Evolutionary conservation across 23 tunicate species (phyloP).

Genomic region (Halocynthia roretzi): DNA sequence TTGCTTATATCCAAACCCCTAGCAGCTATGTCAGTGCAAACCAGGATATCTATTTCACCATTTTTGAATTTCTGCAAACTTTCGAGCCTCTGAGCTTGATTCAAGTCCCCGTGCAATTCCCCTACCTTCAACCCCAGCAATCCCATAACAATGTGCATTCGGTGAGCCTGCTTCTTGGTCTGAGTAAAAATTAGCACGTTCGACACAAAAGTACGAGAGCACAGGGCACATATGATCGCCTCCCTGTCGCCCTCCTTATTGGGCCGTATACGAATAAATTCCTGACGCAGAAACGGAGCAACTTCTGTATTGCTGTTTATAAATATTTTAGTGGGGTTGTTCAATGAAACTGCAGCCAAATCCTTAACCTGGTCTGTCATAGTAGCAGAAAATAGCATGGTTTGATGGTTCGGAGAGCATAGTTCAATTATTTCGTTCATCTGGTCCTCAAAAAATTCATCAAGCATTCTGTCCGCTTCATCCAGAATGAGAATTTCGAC

Average conservation of each 20-base stretch:
- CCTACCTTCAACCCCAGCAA: conserved; percentile 79
- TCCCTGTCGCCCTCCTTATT: conserved; percentile 93
- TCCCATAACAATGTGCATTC: conserved; percentile 93
- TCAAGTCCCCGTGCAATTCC: conserved; percentile 80
- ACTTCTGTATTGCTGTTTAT: conserved; percentile 91
- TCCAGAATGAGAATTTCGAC: conserved; percentile 88
- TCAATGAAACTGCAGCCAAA: conserved; percentile 68
- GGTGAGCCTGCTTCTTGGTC: conserved; percentile 92
- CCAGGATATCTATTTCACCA: conserved; percentile 69
- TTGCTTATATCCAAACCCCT: conserved; percentile 90
- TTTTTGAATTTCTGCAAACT: conserved; percentile 63
- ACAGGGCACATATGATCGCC: conserved; percentile 88
- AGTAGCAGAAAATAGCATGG: conserved; percentile 96
- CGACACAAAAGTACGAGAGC: conserved; percentile 67
- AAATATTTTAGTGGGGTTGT: conserved; percentile 74
- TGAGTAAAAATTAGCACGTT: conserved; percentile 90
- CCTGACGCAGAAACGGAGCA: conserved; percentile 83
- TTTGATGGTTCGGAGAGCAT: conserved; percentile 81
- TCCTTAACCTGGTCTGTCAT: conserved; percentile 70
- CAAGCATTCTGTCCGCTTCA: conserved; percentile 98
- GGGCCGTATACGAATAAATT: conserved; percentile 81
- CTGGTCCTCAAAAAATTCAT: conserved; percentile 92
- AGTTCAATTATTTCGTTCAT: conserved; percentile 92
- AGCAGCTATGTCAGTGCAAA: conserved; percentile 93
- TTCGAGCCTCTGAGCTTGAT: conserved; percentile 78